phyloP scores from a whole-genome alignment of 2,797 vertebrate species.

The Gobio occitaniae region DNA sequence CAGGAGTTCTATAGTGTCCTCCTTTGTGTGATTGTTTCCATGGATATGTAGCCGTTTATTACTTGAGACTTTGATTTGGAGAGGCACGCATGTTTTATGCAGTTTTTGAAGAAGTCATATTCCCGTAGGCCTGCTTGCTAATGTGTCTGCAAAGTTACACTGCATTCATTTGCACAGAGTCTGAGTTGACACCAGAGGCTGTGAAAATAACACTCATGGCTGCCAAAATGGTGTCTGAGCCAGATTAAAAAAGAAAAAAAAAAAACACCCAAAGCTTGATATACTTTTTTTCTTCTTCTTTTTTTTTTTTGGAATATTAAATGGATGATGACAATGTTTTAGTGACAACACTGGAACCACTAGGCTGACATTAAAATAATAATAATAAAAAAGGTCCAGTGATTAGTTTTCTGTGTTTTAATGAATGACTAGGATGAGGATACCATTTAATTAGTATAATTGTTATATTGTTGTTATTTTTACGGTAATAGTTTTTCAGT shows the following conservation, averaged over 20 bases:
- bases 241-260: constrained; percentile 35
- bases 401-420: constrained; percentile 9
- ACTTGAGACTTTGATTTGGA: constrained; percentile 12
- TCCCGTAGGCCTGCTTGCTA: constrained; percentile 26
- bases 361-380: not conserved
- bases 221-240: constrained; percentile 43
- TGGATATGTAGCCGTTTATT: not conserved
- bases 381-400: not conserved
- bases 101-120: constrained; percentile 34
- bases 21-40: constrained; percentile 9
- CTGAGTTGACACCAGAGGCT: constrained; percentile 64
- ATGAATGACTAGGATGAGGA: not conserved
- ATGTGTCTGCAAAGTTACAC: constrained; percentile 51
- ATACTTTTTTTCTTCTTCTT: not conserved
- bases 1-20: not conserved
- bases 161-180: constrained; percentile 70
- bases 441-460: not conserved
- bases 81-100: constrained; percentile 22
- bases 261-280: constrained; percentile 19
- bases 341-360: constrained; percentile 1
- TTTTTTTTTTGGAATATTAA: constrained; percentile 18
- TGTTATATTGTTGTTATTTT: not conserved
- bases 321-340: not conserved
- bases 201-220: constrained; percentile 44
- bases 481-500: not conserved